These are phyloP conservation scores for Dasyurus viverrinus DNA, from an alignment of 2,113 vertebrate genomes.

Conservation along the genomic window DNA sequence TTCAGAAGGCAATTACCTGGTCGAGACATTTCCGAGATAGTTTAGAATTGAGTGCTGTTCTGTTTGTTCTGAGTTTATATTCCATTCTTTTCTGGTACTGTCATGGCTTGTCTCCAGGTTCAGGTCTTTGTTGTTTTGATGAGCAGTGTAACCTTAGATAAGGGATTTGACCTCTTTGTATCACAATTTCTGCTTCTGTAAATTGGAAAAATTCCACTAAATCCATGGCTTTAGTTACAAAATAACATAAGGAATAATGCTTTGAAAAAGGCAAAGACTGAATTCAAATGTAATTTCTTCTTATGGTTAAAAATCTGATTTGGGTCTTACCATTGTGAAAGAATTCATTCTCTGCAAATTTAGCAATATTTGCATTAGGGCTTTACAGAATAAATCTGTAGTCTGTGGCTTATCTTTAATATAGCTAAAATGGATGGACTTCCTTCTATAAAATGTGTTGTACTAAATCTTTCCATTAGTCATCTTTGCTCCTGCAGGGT, in stretches of 20 bases:
- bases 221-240: background rate
- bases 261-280: slow-evolving; percentile 16
- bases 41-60: background rate
- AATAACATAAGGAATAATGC: background rate
- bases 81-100: background rate
- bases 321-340: no score
- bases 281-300: background rate
- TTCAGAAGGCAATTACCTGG: background rate
- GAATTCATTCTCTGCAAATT: background rate
- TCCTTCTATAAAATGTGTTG: background rate
- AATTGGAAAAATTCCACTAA: background rate
- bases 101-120: background rate
- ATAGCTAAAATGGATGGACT: background rate
- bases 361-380: background rate
- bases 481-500: background rate
- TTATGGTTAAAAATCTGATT: slow-evolving; percentile 14
- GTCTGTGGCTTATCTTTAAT: background rate
- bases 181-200: background rate
- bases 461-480: background rate
- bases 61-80: background rate
- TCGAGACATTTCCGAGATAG: background rate
- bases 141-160: background rate
- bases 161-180: background rate
- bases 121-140: background rate
- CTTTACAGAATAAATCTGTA: slow-evolving; percentile 36